A percentile compares a stretch with the other conserved stretches of the same genome.
phyloP scores from a whole-genome alignment of 2,113 vertebrate genomes.

The Diadophis punctatus region DNA sequence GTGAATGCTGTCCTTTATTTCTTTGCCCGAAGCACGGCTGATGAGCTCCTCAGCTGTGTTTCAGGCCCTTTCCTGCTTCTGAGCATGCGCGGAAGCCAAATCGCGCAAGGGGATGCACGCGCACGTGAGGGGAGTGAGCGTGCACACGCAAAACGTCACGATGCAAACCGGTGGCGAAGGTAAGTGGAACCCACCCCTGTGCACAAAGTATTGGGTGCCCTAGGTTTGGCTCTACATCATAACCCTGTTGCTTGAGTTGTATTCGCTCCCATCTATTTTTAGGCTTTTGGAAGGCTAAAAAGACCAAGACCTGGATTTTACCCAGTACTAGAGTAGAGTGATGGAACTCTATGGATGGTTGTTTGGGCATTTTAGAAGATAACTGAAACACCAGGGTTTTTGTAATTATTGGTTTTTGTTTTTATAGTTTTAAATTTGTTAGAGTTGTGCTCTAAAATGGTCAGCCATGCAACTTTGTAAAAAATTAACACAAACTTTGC shows the following conservation, averaged over 20 bases:
- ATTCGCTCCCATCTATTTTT: neutral
- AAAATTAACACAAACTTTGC: neutral
- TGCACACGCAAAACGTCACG: no score
- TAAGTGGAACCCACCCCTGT: no score
- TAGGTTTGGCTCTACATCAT: neutral
- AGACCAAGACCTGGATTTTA: neutral
- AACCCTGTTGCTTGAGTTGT: neutral
- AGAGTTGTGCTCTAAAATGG: neutral
- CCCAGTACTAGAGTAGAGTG: neutral
- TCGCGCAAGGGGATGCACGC: no score
- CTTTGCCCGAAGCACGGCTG: no score
- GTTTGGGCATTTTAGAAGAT: neutral
- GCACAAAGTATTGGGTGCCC: neutral
- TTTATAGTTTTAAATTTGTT: neutral
- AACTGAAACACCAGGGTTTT: neutral
- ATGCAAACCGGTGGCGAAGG: no score
- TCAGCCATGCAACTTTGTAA: neutral
- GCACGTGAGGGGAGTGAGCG: no score
- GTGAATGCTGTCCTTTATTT: no score
- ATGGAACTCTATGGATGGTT: neutral
- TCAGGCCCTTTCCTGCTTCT: no score
- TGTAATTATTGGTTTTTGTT: neutral
- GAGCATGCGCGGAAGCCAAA: no score
- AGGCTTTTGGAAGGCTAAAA: neutral
- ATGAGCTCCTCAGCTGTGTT: no score